Evolutionary conservation across 2,113 vertebrate genomes (phyloP), one percentile per base, ranked within the genome.

Genomic region (Podarcis raffonei): DNA sequence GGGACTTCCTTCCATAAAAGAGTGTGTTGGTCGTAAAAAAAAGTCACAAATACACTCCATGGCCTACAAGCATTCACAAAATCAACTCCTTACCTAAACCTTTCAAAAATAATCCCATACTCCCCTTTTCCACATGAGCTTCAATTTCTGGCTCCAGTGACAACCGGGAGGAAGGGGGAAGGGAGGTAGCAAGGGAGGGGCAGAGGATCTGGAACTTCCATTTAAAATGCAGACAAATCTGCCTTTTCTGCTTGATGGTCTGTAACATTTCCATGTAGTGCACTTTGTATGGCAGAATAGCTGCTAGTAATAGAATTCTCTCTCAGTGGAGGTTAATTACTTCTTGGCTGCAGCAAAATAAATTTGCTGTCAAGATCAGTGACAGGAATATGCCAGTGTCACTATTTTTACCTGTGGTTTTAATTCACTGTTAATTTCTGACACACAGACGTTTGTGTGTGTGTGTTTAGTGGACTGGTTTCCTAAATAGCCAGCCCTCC

Each of bases 261-360:
- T 98, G 97, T 98, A 98, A 99, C 98, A 98, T 98, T 98, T 98
- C 97, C 95, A 96, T 96, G 96, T 97, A 97, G 96, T 97, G 96
- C 97, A 98, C 97, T 98, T 98, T 98, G 98, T 98, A 98, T 98
- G 97, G 98, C 97, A 98, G 97, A 98, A 96, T 97, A 98, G 97
- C 95, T 98, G 93, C 97, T 98, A 96, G 97, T 98, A 99, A 99
- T 99, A 98, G 98, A 99, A 99, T 98, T 98, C 97, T 97, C 97
- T 97, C 96, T 95, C 97, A 95, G 96, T 97, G 96, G 97, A 98
- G 98, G 98, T 99, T 99, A 99, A 99, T 99, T 99, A 98, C 97
- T 97, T 98, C 97, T 97, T 93, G 96, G 96, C 95, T 96, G 90
- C 87, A 95, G 94, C 95, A 96, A 97, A 98, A 98, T 97, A 97